Conservation (phyloP, 2,888 invertebrate species). For the Nineta flava region DNA sequence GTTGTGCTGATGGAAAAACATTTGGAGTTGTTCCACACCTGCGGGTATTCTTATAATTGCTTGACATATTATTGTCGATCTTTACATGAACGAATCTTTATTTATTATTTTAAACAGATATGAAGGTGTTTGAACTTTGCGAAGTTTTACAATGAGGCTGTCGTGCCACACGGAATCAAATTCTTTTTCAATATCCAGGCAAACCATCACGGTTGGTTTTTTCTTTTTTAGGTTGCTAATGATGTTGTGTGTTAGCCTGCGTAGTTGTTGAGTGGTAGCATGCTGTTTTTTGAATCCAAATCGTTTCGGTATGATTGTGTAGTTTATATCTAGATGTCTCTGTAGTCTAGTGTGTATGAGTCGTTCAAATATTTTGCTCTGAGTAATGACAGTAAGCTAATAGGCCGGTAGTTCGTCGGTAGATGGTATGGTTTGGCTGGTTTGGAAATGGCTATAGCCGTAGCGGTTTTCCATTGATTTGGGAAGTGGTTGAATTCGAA, state of each 20-base stretch:
- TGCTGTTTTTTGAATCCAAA: slow-evolving; percentile 16
- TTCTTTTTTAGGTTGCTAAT: slow-evolving; percentile 14
- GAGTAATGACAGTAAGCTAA: slow-evolving; percentile 14
- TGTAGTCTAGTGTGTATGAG: slow-evolving; percentile 10
- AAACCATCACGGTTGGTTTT: slow-evolving; percentile 16
- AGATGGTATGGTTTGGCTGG: slow-evolving; percentile 6
- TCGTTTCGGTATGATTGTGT: slow-evolving; percentile 12
- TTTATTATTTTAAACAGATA: slow-evolving; percentile 10
- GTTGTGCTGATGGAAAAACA: no score
- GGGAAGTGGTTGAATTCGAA: slow-evolving; percentile 9
- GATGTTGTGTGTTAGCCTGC: slow-evolving; percentile 11
- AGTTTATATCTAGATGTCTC: slow-evolving; percentile 4
- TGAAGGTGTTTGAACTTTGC: slow-evolving; percentile 9
- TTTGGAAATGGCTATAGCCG: slow-evolving; percentile 9
- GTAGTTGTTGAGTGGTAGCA: slow-evolving; percentile 15
- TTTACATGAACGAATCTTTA: slow-evolving; percentile 12
- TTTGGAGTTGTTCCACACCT: slow-evolving; percentile 18
- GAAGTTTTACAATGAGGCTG: slow-evolving; percentile 14
- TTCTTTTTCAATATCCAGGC: no score
- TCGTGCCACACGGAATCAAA: slow-evolving; percentile 19
- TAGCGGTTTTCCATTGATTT: slow-evolving; percentile 8
- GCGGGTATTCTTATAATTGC: slow-evolving; percentile 11
- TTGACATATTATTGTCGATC: slow-evolving; percentile 10
- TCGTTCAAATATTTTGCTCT: slow-evolving; percentile 15
- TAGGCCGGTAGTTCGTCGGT: slow-evolving; percentile 15